Evolutionary conservation across 2,888 invertebrate species (phyloP).

Genomic region (Callinectes sapidus): DNA sequence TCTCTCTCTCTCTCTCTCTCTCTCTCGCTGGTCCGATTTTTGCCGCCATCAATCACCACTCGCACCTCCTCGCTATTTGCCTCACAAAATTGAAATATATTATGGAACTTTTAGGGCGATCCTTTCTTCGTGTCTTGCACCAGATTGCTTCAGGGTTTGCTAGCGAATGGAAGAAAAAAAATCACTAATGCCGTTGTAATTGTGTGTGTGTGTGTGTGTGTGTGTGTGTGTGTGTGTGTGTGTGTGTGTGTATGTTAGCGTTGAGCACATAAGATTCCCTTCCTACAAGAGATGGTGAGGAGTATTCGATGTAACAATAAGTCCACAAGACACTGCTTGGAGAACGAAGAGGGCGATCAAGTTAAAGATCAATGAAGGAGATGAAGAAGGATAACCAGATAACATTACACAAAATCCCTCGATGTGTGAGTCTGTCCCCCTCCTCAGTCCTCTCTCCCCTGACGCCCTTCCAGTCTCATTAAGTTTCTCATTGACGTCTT

Average conservation of each 20-base stretch:
- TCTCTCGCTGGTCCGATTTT: constrained; percentile 30
- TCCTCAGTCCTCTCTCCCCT: neutral
- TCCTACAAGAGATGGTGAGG: neutral
- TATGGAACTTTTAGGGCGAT: constrained; percentile 18
- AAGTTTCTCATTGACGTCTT: constrained; percentile 34
- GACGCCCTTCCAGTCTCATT: constrained; percentile 2
- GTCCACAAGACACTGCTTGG: neutral
- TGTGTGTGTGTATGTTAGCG: constrained; percentile 18
- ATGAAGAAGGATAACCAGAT: constrained; percentile 35
- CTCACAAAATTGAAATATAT: constrained; percentile 45
- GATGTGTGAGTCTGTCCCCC: neutral
- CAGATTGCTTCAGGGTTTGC: neutral
- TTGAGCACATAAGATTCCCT: neutral
- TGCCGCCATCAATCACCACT: constrained; percentile 46
- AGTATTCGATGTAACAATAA: neutral
- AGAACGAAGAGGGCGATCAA: constrained; percentile 14
- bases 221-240: constrained; percentile 38
- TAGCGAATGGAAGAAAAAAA: constrained; percentile 5
- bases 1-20: constrained; percentile 42
- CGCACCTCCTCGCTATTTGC: constrained; percentile 47
- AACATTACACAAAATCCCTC: constrained; percentile 16
- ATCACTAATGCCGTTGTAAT: constrained; percentile 20
- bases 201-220: constrained; percentile 37
- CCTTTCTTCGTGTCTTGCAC: constrained; percentile 10
- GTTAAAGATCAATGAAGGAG: neutral